Conservation (phyloP, 1,140 invertebrate species). For the Procambarus clarkii region DNA sequence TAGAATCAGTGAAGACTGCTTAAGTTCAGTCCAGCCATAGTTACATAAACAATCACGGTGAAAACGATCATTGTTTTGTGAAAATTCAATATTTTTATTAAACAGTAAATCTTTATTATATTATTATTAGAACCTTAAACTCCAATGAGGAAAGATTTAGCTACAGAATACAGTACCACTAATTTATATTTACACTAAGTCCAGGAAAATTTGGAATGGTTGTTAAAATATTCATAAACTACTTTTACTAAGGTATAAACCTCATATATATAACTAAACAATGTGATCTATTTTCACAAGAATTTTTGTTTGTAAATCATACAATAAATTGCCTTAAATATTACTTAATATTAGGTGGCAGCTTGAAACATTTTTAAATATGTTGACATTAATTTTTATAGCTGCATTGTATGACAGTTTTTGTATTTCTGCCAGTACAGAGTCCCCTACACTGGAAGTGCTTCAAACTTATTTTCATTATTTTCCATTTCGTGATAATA, state of each 20-base stretch:
- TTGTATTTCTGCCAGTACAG: background rate
- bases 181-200: background rate
- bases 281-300: conserved; percentile 36
- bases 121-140: conserved; percentile 2
- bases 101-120: conserved; percentile 19
- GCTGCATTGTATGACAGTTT: background rate
- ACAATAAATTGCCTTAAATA: conserved; percentile 51
- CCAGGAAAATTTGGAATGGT: conserved; percentile 24
- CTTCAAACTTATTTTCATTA: background rate
- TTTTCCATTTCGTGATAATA: background rate
- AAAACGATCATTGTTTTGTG: background rate
- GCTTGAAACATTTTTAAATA: conserved; percentile 27
- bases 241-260: conserved; percentile 28
- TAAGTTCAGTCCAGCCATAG: conserved; percentile 3
- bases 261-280: conserved; percentile 11
- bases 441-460: background rate
- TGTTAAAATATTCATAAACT: conserved; percentile 46
- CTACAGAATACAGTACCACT: background rate
- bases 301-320: conserved; percentile 32
- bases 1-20: background rate
- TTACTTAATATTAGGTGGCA: conserved; percentile 53
- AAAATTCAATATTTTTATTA: background rate
- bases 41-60: background rate
- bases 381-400: conserved; percentile 15
- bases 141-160: background rate